Evolutionary conservation across 2,113 vertebrate genomes (phyloP), one percentile per base, ranked within the genome.

Genomic region (Lampris megalopsis): DNA sequence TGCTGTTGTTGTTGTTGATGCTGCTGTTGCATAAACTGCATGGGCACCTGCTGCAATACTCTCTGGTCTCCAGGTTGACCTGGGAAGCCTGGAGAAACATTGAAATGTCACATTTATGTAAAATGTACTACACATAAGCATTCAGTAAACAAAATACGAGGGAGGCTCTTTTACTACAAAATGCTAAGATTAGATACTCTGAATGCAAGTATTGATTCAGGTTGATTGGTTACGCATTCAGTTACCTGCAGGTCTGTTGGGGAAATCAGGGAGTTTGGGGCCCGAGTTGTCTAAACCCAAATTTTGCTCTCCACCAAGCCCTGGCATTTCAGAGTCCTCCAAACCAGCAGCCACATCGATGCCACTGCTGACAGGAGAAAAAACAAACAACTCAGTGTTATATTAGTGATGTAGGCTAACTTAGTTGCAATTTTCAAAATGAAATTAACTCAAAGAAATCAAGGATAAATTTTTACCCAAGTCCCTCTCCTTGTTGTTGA

Each of bases 1-100:
- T 72, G 67, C 72, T 95, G 93, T 86, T 82, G 79, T 0, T 87
- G 90, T 36, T 92, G 91, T 0, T 92, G 91, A 0, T 94, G 71
- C 0, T 94, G 92, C 0, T 93, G 90, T 0, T 96, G 87, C 94
- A 98, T 95, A 77, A 97, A 96, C 54, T 97, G 97, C 93, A 96
- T 93, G 36, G 96, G 95, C 80, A 98, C 95, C 92, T 98, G 97
- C 81, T 97, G 97, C 68, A 99, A 91, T 45, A 96, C 92, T 80
- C 98, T 96, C 88, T 98, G 97, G 85, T 99, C 98, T 89, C 94
- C 95, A 61, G 96, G 88, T 82, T 97, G 97, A 73, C 95, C 91
- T 80, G 97, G 93, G 89, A 97, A 97, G 73, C 96, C 97, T 99
- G 79, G 49, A 83, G 85, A 4, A 88, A 67, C 66, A 69, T 74